Evolutionary conservation across 2,113 vertebrate species (phyloP).

Genomic region (Spheniscus mendiculus): DNA sequence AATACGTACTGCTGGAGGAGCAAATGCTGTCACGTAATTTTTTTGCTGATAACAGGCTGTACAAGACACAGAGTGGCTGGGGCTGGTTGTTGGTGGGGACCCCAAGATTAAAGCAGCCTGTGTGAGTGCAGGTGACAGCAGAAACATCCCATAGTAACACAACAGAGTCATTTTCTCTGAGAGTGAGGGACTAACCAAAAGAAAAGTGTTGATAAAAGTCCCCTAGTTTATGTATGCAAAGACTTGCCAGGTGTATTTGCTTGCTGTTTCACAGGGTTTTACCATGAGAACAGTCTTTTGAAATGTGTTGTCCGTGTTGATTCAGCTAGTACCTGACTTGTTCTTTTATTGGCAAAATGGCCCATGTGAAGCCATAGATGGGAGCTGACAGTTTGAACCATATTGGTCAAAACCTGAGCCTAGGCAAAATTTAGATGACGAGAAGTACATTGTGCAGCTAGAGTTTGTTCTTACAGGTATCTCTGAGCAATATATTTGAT

Average conservation of each 20-base stretch:
- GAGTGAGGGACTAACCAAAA: background rate
- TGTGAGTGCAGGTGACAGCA: background rate
- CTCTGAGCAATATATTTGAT: background rate
- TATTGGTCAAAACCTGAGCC: background rate
- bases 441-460: background rate
- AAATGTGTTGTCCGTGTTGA: fast-evolving
- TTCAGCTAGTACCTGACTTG: background rate
- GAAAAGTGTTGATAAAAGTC: background rate
- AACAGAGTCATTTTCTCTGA: background rate
- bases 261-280: background rate
- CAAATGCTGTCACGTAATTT: background rate
- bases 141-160: background rate
- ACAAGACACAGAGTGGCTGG: background rate
- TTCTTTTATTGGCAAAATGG: background rate
- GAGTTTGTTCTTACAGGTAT: background rate
- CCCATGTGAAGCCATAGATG: background rate
- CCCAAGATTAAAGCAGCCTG: background rate
- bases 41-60: background rate
- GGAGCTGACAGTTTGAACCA: background rate
- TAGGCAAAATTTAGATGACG: background rate
- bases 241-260: background rate
- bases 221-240: background rate
- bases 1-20: background rate
- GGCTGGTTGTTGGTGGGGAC: background rate
- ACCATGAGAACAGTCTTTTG: background rate